phyloP scores from a whole-genome alignment of 1,140 invertebrate genomes.

The Homalodisca vitripennis region DNA sequence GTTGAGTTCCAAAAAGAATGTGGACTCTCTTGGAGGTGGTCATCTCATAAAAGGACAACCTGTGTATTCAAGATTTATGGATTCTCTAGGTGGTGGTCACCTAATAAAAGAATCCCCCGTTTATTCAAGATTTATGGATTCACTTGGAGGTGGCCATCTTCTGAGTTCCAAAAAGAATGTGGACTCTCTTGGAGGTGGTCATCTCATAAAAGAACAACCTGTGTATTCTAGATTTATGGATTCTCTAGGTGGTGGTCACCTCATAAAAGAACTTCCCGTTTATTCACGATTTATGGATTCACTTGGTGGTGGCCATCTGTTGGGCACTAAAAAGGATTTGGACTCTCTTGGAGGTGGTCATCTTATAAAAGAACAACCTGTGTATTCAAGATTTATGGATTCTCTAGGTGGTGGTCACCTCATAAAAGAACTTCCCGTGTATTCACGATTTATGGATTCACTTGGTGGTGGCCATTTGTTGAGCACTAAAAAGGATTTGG shows the following conservation, averaged over 20 bases:
- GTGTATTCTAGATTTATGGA: no score
- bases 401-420: conserved; percentile 31
- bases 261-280: no score
- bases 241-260: conserved; percentile 31
- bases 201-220: conserved; percentile 19
- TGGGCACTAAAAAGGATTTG: conserved; percentile 36
- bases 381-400: no score
- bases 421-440: no score
- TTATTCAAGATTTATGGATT: no score
- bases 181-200: conserved; percentile 22
- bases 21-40: conserved; percentile 25
- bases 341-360: conserved; percentile 28
- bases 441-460: no score
- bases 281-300: no score
- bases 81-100: conserved; percentile 31
- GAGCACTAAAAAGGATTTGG: neutral
- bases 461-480: conserved; percentile 1
- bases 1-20: neutral
- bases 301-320: neutral
- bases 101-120: no score
- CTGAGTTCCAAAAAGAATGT: neutral
- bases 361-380: conserved; percentile 17
- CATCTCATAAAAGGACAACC: conserved; percentile 20
- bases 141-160: neutral
- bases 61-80: no score